Conservation (phyloP, 1,140 invertebrate species). For the Ctenoplectra terminalis region DNA sequence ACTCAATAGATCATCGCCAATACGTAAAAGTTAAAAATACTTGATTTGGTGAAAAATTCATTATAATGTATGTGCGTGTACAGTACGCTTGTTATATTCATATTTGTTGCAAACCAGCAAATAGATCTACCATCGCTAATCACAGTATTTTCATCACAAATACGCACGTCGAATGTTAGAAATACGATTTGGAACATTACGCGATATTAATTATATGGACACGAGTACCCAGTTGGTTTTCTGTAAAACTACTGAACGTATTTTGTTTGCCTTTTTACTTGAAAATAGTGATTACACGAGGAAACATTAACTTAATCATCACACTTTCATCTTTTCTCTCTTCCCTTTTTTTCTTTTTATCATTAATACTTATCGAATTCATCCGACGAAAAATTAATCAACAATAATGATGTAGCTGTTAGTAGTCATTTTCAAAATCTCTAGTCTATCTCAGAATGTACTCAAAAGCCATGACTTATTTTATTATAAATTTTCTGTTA, state of each 20-base stretch:
- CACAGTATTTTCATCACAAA: constrained; percentile 52
- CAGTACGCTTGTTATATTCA: constrained; percentile 21
- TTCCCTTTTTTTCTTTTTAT: neutral
- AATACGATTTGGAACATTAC: constrained; percentile 33
- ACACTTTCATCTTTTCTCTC: neutral
- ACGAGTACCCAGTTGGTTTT: constrained; percentile 15
- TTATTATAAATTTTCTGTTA: neutral
- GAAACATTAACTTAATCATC: constrained; percentile 2
- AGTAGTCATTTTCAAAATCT: neutral
- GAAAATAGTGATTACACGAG: neutral
- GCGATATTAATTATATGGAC: constrained; percentile 16
- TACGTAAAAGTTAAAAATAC: constrained; percentile 46
- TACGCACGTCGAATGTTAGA: constrained; percentile 37
- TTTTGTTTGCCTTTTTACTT: neutral
- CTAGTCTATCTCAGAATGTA: neutral
- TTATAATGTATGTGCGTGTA: constrained; percentile 44
- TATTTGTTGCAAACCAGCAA: constrained; percentile 37
- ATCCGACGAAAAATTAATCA: neutral
- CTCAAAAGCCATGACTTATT: neutral
- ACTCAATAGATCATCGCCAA: constrained; percentile 11
- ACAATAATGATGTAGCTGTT: neutral
- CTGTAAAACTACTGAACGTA: constrained; percentile 8
- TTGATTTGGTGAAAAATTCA: constrained; percentile 44
- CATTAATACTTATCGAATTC: constrained; percentile 13
- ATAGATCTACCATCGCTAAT: constrained; percentile 43